Evolutionary conservation across 2,797 vertebrate species (phyloP), one percentile per base, ranked within the genome.

Genomic region (Ispidina lecontei): DNA sequence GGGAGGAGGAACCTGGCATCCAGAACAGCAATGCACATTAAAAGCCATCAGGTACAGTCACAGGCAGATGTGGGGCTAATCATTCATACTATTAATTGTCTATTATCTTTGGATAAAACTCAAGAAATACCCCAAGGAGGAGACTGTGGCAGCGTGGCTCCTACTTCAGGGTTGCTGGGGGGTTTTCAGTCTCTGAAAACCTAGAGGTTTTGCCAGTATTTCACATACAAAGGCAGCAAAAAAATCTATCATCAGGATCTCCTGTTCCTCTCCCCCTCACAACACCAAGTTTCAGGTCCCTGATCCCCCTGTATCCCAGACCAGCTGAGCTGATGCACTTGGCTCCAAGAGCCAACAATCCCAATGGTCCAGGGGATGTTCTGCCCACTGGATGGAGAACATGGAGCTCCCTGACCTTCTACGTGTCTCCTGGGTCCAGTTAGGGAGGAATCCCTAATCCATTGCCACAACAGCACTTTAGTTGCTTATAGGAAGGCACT

Each of bases 241-340:
- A 52, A 73, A n/a, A 18, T 47, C 51, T 74, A 26, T 25, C 22
- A 20, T 7, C 26, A 55, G 16, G 18, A 55, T 39, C 39, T 55
- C 65, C 72, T 10, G 29, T 20, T 35, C 62, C 11, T 2, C 14
- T 8, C 29, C 63, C 44, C 9, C 69, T 15, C 37, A 22, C 56
- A 54, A 3, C 2, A 6, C 70, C 16, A 4, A 10, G 8, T 3
- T 20, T 1, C 4, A 21, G 28, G 21, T 11, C 43, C 2, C 2
- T 1, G 1, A 37, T 2, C 46, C 15, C 51, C 21, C 44, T 8
- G 1, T 6, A 37, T 8, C 69, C 13, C 29, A 46, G 44, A 11
- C 19, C 0, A 22, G 31, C 21, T 44, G 56, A 81, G 16, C 18
- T 22, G 26, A 37, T 7, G 10, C 33, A 11, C 41, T 25, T 12